These are phyloP conservation scores for Apteryx mantelli DNA, from an alignment of 2,113 vertebrate genomes.

Conservation along the genomic window DNA sequence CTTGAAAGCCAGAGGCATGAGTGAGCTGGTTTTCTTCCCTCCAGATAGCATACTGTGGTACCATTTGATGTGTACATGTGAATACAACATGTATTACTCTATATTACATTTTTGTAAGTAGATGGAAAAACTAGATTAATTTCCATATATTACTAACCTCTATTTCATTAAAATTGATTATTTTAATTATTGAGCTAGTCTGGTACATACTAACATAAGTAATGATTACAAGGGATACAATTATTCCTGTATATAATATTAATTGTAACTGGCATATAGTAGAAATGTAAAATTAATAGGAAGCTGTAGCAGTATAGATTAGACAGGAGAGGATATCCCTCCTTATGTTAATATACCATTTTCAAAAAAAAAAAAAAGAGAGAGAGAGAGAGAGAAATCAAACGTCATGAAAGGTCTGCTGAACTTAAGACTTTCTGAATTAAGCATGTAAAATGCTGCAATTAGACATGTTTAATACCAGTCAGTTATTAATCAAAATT, in stretches of 20 bases:
- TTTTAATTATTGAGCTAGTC: not conserved
- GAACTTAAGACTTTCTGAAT: not conserved
- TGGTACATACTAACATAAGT: not conserved
- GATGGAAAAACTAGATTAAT: not conserved
- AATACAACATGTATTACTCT: not conserved
- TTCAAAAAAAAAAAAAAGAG: not conserved
- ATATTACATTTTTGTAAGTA: not conserved
- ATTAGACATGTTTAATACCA: not conserved
- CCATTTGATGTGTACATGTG: not conserved
- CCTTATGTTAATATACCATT: not conserved
- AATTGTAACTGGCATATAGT: not conserved
- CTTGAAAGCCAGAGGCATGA: not conserved
- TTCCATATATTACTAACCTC: not conserved
- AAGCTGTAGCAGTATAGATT: not conserved
- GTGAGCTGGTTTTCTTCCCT: not conserved
- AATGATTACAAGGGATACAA: not conserved
- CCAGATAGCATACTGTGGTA: not conserved
- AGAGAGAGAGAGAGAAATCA: not conserved
- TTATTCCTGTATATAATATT: not conserved
- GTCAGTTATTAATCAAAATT: conserved; percentile 30
- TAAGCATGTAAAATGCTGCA: not conserved
- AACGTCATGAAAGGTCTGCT: not conserved
- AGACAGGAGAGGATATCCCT: not conserved
- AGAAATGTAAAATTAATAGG: not conserved
- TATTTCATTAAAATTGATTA: not conserved